Base-by-base conservation (phyloP, 2,113 vertebrate species). In the Vireo altiloquus region DNA sequence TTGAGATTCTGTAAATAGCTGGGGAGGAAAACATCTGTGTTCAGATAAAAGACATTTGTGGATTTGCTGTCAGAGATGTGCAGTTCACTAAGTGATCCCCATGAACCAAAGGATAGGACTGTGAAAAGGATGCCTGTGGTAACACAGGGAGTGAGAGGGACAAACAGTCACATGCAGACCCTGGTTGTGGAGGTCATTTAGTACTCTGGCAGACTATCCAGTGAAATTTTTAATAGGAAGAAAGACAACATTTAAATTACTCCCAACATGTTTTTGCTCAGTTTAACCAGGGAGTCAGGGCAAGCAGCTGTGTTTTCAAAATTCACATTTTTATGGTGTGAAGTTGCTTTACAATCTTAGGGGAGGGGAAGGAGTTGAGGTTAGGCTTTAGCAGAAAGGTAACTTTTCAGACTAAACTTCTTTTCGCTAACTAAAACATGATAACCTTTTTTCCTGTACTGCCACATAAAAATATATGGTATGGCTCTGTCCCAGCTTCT, bases 361-460 rank as follows among this genome's bases (percentile, higher is more conserved):
- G 44, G 31, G 68, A 60, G 33, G 18, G 46, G 57, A 96, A 69
- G 40, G 54, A 60, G 17, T 42, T 75, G 37, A 66, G 70, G 57
- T 77, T 90, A 84, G 71, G 56, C 71, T 96, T 86, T 68, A 94
- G 79, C 46, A 91, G 81, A 93, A 82, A 95, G 75, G 39, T 81
- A 49, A 69, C 71, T 69, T 88, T 86, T 82, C 82, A 92, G 68
- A 75, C 44, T 83, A 54, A 85, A 59, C 40, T 79, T 63, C 33
- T 87, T 89, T 71, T 42, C 76, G 74, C 61, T 72, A 60, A 71
- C 72, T 64, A 95, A 92, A 94, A 63, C 35, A 63, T 59, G 85
- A 93, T 92, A 95, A 91, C 59, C 33, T 85, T 85, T 82, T 49
- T 95, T 92, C 75, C 72, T 86, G 28, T 76, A 33, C n/a, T 56